phyloP scores from a whole-genome alignment of 2,797 vertebrate species.

The Chaenodraco wilsoni region DNA sequence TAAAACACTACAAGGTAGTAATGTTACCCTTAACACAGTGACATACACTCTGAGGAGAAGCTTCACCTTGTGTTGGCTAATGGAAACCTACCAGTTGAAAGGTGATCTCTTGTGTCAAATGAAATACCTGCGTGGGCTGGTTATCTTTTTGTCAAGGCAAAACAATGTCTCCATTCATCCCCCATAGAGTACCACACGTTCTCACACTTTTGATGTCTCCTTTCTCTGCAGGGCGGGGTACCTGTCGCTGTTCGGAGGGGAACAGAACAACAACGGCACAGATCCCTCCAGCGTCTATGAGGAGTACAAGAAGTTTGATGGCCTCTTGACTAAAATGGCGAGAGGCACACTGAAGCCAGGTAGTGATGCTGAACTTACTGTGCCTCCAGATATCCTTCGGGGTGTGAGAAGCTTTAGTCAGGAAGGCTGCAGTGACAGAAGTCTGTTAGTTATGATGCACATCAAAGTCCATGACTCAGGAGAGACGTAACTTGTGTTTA shows the following conservation, averaged over 20 bases:
- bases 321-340: slow-evolving; percentile 86
- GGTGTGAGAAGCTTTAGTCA: neutral
- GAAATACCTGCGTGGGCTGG: neutral
- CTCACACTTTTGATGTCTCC: neutral
- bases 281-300: slow-evolving; percentile 79
- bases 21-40: neutral
- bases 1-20: neutral
- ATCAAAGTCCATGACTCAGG: slow-evolving; percentile 24
- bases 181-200: neutral
- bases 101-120: neutral
- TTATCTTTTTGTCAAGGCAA: slow-evolving; percentile 34
- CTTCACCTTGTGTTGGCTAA: neutral
- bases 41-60: neutral
- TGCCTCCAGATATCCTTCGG: neutral
- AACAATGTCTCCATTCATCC: slow-evolving; percentile 1
- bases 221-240: slow-evolving; percentile 85
- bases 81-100: slow-evolving; percentile 37
- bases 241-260: slow-evolving; percentile 85
- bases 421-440: neutral
- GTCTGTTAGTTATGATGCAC: neutral
- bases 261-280: slow-evolving; percentile 71
- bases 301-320: slow-evolving; percentile 84
- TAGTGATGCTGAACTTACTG: slow-evolving; percentile 43
- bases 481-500: neutral
- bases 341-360: slow-evolving; percentile 82